phyloP scores from a whole-genome alignment of 2,113 vertebrate species.

The Thunnus maccoyii region DNA sequence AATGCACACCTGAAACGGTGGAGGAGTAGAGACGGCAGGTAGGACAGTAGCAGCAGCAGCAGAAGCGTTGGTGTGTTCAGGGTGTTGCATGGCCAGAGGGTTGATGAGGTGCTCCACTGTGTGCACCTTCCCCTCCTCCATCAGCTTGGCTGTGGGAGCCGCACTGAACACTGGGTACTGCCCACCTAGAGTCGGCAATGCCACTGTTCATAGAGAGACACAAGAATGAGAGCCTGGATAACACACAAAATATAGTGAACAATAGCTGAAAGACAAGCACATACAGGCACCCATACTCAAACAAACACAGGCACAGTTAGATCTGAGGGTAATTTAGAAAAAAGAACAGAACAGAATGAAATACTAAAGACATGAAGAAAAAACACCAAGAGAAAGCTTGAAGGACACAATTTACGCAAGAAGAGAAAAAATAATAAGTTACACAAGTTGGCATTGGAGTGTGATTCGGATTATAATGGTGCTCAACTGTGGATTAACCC shows the following conservation, averaged over 20 bases:
- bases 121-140: conserved; percentile 97
- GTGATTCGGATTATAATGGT: conserved; percentile 81
- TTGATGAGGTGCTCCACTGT: conserved; percentile 95
- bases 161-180: conserved; percentile 96
- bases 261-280: not conserved
- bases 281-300: conserved; percentile 45
- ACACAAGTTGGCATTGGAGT: conserved; percentile 69
- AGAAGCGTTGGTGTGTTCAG: conserved; percentile 85
- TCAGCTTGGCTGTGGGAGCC: conserved; percentile 89
- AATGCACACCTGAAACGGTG: conserved; percentile 92
- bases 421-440: conserved; percentile 45
- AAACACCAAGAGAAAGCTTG: conserved; percentile 11
- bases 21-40: conserved; percentile 94
- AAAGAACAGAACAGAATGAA: not conserved
- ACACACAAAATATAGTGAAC: conserved; percentile 20
- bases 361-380: not conserved
- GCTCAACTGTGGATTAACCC: conserved; percentile 71
- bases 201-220: conserved; percentile 86
- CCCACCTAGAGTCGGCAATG: conserved; percentile 89
- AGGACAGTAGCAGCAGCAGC: conserved; percentile 85
- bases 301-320: conserved; percentile 20
- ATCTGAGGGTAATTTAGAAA: conserved; percentile 9
- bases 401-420: conserved; percentile 38
- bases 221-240: conserved; percentile 54
- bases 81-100: conserved; percentile 92